A percentile compares a stretch with the other conserved stretches of the same genome.
Evolutionary conservation across 2,888 invertebrate genomes (phyloP).

Genomic region (Elegia similella): DNA sequence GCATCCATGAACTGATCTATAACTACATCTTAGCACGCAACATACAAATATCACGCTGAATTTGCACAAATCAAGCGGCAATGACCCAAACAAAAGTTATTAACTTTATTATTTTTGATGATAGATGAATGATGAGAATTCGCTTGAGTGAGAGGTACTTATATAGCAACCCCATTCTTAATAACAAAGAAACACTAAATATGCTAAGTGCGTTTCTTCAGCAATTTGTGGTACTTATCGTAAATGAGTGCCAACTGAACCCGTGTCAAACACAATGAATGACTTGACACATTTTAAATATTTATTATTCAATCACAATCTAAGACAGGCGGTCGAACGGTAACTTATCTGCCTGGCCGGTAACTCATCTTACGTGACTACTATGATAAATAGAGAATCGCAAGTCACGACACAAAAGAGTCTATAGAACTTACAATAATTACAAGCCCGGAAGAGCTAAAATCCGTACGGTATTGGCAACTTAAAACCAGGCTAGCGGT

Average conservation of each 20-base stretch:
- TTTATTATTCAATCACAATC: slow-evolving; percentile 21
- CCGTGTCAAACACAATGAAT: slow-evolving; percentile 8
- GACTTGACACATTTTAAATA: slow-evolving; percentile 1
- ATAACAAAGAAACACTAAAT: not conserved
- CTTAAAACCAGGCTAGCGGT: slow-evolving; percentile 16
- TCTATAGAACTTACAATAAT: slow-evolving; percentile 16
- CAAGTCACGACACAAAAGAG: slow-evolving; percentile 36
- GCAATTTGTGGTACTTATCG: not conserved
- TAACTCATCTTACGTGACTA: not conserved
- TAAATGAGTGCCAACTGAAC: not conserved
- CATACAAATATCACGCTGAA: slow-evolving; percentile 8
- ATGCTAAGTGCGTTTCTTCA: not conserved
- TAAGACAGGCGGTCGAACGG: slow-evolving; percentile 20
- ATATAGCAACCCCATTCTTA: not conserved
- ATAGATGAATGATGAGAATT: not conserved
- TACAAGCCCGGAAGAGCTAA: slow-evolving; percentile 16
- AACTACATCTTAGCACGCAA: slow-evolving; percentile 19
- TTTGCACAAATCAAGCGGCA: slow-evolving; percentile 4
- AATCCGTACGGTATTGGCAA: slow-evolving; percentile 16
- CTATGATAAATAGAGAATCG: slow-evolving; percentile 37
- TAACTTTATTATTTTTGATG: not conserved
- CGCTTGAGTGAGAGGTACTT: not conserved
- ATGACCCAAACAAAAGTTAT: slow-evolving; percentile 3
- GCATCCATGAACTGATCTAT: slow-evolving; percentile 34
- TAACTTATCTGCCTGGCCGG: slow-evolving; percentile 23